These are phyloP conservation scores for Aselliscus stoliczkanus DNA, from an alignment of 2,797 vertebrate species.

Conservation along the genomic window DNA sequence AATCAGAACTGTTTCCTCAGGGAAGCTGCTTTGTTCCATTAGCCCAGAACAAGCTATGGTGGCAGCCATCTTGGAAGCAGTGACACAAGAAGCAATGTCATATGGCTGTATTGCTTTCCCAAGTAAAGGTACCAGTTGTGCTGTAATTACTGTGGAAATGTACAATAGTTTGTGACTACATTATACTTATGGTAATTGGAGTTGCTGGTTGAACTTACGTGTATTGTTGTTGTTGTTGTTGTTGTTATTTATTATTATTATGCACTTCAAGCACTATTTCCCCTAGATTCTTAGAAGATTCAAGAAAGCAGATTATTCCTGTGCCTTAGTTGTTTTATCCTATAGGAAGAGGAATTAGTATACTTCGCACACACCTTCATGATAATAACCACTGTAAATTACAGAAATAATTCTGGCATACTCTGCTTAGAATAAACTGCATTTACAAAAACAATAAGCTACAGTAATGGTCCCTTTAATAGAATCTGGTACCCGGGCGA, in stretches of 20 bases:
- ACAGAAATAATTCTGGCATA: background rate
- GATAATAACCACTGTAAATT: background rate
- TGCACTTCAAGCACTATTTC: background rate
- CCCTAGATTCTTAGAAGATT: background rate
- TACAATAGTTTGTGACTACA: background rate
- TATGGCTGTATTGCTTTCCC: background rate
- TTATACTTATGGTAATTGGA: background rate
- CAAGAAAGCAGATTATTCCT: background rate
- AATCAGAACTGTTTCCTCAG: background rate
- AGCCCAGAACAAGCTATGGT: accelerated
- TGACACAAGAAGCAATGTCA: background rate
- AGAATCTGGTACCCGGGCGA: background rate
- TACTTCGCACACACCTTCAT: background rate
- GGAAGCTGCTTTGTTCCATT: background rate
- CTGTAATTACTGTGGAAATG: background rate
- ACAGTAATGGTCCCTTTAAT: conserved; percentile 1
- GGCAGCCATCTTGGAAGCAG: background rate
- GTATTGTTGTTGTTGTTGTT: background rate
- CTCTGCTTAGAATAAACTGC: background rate
- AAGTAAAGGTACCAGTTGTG: background rate
- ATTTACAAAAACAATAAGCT: background rate
- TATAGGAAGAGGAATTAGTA: background rate
- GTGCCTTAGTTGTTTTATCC: background rate
- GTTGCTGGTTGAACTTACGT: background rate
- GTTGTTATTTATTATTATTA: background rate